Evolutionary conservation across 2,888 invertebrate species (phyloP).

Genomic region (Athetis lepigone): DNA sequence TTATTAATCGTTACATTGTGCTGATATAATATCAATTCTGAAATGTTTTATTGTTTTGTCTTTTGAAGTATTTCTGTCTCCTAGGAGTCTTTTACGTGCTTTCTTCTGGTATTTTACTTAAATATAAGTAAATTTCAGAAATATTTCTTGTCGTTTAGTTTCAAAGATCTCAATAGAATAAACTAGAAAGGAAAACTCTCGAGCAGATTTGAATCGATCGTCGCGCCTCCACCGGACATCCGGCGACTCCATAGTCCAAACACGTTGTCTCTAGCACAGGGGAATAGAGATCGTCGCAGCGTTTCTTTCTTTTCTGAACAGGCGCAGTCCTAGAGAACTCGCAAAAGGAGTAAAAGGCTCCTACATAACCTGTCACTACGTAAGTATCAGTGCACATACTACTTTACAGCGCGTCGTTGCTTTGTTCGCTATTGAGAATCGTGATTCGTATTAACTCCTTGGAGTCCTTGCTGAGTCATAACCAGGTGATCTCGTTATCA

Average conservation of each 20-base stretch:
- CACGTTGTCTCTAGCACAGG: slow-evolving; percentile 88
- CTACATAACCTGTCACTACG: slow-evolving; percentile 91
- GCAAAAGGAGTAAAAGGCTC: slow-evolving; percentile 91
- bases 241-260: slow-evolving; percentile 87
- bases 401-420: slow-evolving; percentile 71
- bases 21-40: slow-evolving; percentile 53
- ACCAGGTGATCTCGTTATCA: slow-evolving; percentile 65
- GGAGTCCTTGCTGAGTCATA: slow-evolving; percentile 74
- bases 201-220: slow-evolving; percentile 74
- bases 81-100: slow-evolving; percentile 55
- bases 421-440: slow-evolving; percentile 66
- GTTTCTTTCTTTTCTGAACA: slow-evolving; percentile 90
- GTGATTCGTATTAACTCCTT: slow-evolving; percentile 52
- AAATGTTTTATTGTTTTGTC: slow-evolving; percentile 57
- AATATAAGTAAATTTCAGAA: slow-evolving; percentile 57
- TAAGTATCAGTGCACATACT: slow-evolving; percentile 84
- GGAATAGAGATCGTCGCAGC: slow-evolving; percentile 88
- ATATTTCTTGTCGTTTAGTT: slow-evolving; percentile 21
- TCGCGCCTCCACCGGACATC: slow-evolving; percentile 83
- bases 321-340: slow-evolving; percentile 90
- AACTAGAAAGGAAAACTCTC: slow-evolving; percentile 56
- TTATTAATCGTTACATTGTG: slow-evolving; percentile 69
- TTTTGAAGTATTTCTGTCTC: slow-evolving; percentile 55
- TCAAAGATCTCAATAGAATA: slow-evolving; percentile 43
- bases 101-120: slow-evolving; percentile 50